Percentiles rank a stretch among this genome's conserved stretches.
Conservation (phyloP, 2,113 vertebrate species). For the Centrocercus urophasianus region DNA sequence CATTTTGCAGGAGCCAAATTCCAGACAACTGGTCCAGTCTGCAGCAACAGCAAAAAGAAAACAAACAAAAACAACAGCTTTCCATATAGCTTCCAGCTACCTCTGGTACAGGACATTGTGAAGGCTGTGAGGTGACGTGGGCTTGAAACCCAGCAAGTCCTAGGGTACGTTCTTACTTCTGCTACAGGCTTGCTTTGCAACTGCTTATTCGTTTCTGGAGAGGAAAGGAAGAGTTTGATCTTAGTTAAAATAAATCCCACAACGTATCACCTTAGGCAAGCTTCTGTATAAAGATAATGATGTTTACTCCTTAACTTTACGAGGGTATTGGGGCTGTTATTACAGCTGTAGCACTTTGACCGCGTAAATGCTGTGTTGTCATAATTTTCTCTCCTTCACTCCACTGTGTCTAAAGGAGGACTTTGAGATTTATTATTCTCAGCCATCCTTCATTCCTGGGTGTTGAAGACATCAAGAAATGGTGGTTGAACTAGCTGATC, state of each 20-base stretch:
- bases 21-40: not conserved
- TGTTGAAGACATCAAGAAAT: not conserved
- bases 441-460: not conserved
- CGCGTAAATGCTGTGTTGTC: constrained; percentile 31
- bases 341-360: constrained; percentile 61
- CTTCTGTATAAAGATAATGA: constrained; percentile 25
- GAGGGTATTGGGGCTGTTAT: not conserved
- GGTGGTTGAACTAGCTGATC: no score
- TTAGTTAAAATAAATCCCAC: constrained; percentile 26
- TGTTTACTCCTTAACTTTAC: constrained; percentile 48
- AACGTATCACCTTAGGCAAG: constrained; percentile 20
- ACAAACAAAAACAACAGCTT: not conserved
- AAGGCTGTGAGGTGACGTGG: not conserved
- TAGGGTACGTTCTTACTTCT: not conserved
- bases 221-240: not conserved
- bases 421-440: constrained; percentile 30
- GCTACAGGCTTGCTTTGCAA: not conserved
- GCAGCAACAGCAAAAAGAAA: not conserved
- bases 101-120: not conserved
- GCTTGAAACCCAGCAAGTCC: not conserved
- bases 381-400: constrained; percentile 14
- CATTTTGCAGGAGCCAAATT: not conserved
- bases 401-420: not conserved
- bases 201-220: not conserved
- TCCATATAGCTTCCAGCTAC: not conserved